These are phyloP conservation scores for Hyperoplus immaculatus DNA, from an alignment of 2,797 vertebrate genomes.

Conservation along the genomic window DNA sequence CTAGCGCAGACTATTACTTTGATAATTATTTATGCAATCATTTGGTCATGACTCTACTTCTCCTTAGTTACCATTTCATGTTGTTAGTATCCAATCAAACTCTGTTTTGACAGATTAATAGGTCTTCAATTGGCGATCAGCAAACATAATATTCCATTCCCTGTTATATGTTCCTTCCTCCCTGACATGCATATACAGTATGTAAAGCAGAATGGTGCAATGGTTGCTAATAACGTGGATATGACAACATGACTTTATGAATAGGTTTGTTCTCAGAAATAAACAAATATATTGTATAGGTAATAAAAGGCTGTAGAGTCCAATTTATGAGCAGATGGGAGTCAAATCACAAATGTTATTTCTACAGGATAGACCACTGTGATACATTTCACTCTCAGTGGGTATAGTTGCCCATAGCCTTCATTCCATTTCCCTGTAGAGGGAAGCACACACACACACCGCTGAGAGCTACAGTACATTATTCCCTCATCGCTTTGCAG, in stretches of 20 bases:
- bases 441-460: slow-evolving; percentile 22
- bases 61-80: too few species aligned
- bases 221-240: not conserved
- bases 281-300: not conserved
- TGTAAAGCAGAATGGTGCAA: not conserved
- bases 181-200: not conserved
- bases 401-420: slow-evolving; percentile 38
- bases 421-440: slow-evolving; percentile 49
- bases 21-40: too few species aligned
- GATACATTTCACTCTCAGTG: slow-evolving; percentile 41
- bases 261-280: not conserved
- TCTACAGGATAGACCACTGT: slow-evolving; percentile 14
- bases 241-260: not conserved
- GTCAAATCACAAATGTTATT: slow-evolving; percentile 6
- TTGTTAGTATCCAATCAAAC: too few species aligned
- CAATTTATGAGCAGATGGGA: slow-evolving; percentile 20
- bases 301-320: slow-evolving; percentile 12
- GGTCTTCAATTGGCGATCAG: too few species aligned
- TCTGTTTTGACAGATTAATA: too few species aligned
- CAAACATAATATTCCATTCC: not conserved
- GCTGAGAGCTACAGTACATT: slow-evolving; percentile 55
- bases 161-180: not conserved
- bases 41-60: too few species aligned
- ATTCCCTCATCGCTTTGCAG: slow-evolving; percentile 54
- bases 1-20: too few species aligned